These are phyloP conservation scores for Coecobrya sp. DNA, from an alignment of 2,888 invertebrate species.

Conservation along the genomic window DNA sequence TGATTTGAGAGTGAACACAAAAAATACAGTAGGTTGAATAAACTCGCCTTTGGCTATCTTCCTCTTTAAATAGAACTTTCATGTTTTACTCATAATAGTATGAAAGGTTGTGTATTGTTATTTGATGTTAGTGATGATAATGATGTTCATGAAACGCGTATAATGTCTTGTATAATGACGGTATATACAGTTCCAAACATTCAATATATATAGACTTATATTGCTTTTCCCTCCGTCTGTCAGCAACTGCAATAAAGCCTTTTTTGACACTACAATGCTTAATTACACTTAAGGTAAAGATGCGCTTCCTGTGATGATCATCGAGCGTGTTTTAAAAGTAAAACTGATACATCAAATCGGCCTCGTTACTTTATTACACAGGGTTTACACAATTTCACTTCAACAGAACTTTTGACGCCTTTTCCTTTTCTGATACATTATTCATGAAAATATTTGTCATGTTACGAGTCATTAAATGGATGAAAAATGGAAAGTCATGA, in stretches of 20 bases:
- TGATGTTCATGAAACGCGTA: neutral
- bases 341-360: too few relatives aligned
- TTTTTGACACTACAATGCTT: neutral
- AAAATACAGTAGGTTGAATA: slow-evolving; percentile 60
- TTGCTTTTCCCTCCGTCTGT: slow-evolving; percentile 18
- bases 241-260: neutral
- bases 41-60: slow-evolving; percentile 55
- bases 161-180: neutral
- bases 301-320: neutral
- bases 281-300: neutral
- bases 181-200: neutral
- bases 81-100: neutral
- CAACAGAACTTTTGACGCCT: neutral
- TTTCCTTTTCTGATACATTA: slow-evolving; percentile 32
- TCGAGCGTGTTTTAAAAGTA: too few relatives aligned
- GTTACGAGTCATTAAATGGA: slow-evolving; percentile 15
- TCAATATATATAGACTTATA: neutral
- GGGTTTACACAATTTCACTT: neutral
- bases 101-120: neutral
- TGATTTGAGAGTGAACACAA: slow-evolving; percentile 43
- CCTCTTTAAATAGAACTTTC: slow-evolving; percentile 56
- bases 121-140: slow-evolving; percentile 35
- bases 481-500: slow-evolving; percentile 40
- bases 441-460: slow-evolving; percentile 22
- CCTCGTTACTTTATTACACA: slow-evolving; percentile 2